Evolutionary conservation across 2,888 invertebrate genomes (phyloP).

Genomic region (Himalopsyche tibetana): DNA sequence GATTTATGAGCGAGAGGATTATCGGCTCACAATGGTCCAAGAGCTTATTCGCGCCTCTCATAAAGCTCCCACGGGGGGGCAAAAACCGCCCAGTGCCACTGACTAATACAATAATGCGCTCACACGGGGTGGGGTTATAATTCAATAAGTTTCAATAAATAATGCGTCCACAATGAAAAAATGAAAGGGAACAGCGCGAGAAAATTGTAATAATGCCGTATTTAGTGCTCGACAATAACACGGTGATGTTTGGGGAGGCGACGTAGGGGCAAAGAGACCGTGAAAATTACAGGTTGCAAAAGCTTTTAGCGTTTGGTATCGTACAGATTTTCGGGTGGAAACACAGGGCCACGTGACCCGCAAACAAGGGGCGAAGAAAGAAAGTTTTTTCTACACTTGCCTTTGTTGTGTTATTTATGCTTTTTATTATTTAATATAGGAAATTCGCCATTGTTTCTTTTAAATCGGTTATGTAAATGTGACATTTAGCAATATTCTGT

Average conservation of each 20-base stretch:
- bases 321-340: constrained; percentile 10
- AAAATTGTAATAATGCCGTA: constrained; percentile 53
- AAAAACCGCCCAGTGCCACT: background rate
- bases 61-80: constrained; percentile 46
- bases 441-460: too few species aligned
- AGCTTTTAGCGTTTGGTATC: constrained; percentile 51
- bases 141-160: constrained; percentile 57
- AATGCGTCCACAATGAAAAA: constrained; percentile 50
- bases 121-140: constrained; percentile 53
- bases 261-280: constrained; percentile 33
- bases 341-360: constrained; percentile 50
- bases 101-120: constrained; percentile 11
- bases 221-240: constrained; percentile 48
- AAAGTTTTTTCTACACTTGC: background rate
- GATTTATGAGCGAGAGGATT: constrained; percentile 17
- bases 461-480: too few species aligned
- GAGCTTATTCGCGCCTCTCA: constrained; percentile 21
- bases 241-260: constrained; percentile 53
- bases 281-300: constrained; percentile 61
- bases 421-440: too few species aligned
- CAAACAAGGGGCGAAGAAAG: constrained; percentile 35
- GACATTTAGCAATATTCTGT: too few species aligned
- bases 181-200: constrained; percentile 46
- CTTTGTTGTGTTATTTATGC: constrained; percentile 7
- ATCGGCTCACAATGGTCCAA: constrained; percentile 1